A percentile compares a stretch with the other conserved stretches of the same genome.
Evolutionary conservation across 2,113 vertebrate species (phyloP).

Genomic region (Sebastes fasciatus): DNA sequence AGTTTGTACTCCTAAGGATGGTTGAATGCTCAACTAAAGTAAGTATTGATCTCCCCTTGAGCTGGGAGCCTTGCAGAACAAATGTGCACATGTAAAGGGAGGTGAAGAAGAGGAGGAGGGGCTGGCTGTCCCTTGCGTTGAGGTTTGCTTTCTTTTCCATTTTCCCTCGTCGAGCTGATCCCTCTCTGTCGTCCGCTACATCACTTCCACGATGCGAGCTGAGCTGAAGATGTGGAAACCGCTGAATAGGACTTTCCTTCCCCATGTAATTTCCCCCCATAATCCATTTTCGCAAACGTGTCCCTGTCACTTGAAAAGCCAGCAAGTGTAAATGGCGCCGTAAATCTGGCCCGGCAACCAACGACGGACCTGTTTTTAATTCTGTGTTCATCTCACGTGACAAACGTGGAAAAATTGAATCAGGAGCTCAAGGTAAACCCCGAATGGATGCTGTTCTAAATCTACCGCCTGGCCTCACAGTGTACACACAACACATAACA

Average conservation of each 20-base stretch:
- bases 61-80: slow-evolving; percentile 18
- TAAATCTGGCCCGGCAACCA: slow-evolving; percentile 35
- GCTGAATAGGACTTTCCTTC: slow-evolving; percentile 53
- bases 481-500: slow-evolving; percentile 7
- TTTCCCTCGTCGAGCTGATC: neutral
- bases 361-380: slow-evolving; percentile 17
- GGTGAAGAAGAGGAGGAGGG: neutral
- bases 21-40: slow-evolving; percentile 54
- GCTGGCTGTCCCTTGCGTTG: neutral
- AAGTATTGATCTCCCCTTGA: slow-evolving; percentile 62
- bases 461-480: slow-evolving; percentile 16
- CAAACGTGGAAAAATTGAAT: neutral
- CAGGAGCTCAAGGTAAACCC: slow-evolving; percentile 48
- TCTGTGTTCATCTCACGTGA: slow-evolving; percentile 29
- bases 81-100: slow-evolving; percentile 12
- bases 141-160: slow-evolving; percentile 18
- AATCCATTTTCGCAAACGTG: slow-evolving; percentile 54
- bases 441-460: slow-evolving; percentile 48
- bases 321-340: neutral
- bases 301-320: slow-evolving; percentile 17
- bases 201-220: slow-evolving; percentile 19
- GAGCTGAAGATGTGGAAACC: slow-evolving; percentile 26
- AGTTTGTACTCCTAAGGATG: slow-evolving; percentile 48
- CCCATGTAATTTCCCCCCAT: slow-evolving; percentile 12
- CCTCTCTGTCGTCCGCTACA: slow-evolving; percentile 19